These are phyloP conservation scores for Dynastes hyllus DNA, from an alignment of 2,888 invertebrate genomes.

Conservation along the genomic window DNA sequence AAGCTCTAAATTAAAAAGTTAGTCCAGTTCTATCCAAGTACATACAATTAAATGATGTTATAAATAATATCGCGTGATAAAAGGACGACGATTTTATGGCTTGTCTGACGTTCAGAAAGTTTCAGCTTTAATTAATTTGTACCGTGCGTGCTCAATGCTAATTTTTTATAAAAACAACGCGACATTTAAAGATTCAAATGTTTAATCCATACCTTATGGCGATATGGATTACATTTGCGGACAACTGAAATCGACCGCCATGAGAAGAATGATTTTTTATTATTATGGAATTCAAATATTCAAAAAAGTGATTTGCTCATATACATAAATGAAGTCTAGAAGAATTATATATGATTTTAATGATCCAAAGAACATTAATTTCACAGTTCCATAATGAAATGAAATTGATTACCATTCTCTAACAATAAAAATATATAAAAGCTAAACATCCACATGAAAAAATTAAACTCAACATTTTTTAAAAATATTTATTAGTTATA, in stretches of 20 bases:
- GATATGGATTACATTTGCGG: slow-evolving; percentile 13
- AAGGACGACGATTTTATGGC: slow-evolving; percentile 57
- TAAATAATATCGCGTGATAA: slow-evolving; percentile 60
- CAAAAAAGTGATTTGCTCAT: too few relatives aligned
- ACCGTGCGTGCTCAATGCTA: slow-evolving; percentile 59
- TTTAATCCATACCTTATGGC: slow-evolving; percentile 46
- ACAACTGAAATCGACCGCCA: neutral
- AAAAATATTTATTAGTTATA: too few relatives aligned
- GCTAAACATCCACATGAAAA: too few relatives aligned
- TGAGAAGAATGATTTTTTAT: too few relatives aligned
- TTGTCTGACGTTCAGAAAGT: slow-evolving; percentile 52
- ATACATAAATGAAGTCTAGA: too few relatives aligned
- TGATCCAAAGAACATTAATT: too few relatives aligned
- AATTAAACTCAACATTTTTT: too few relatives aligned
- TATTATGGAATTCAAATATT: too few relatives aligned
- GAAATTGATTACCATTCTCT: too few relatives aligned
- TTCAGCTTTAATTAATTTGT: slow-evolving; percentile 62
- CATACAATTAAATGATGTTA: slow-evolving; percentile 45
- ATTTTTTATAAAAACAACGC: slow-evolving; percentile 53
- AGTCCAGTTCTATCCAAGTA: slow-evolving; percentile 32
- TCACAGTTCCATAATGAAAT: too few relatives aligned
- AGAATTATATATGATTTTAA: too few relatives aligned
- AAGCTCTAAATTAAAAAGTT: slow-evolving; percentile 51
- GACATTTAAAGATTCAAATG: slow-evolving; percentile 25
- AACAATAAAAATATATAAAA: too few relatives aligned